phyloP scores from a whole-genome alignment of 2,113 vertebrate genomes.

The Serinus canaria region DNA sequence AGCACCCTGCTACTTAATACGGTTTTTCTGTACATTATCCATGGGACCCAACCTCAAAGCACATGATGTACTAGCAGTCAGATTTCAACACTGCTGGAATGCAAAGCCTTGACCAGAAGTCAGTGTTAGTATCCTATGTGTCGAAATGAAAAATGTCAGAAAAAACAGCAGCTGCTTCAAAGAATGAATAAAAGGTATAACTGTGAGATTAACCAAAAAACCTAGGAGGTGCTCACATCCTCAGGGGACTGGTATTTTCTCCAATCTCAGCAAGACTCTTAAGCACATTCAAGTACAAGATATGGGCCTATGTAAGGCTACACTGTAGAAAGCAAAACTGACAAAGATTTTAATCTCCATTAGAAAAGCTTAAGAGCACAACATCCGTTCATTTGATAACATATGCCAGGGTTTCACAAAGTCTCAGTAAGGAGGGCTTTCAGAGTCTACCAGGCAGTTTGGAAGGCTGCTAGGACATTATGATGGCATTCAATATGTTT shows the following conservation, averaged over 20 bases:
- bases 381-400: background rate
- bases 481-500: background rate
- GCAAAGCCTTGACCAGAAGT: background rate
- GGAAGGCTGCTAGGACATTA: background rate
- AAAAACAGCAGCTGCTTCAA: background rate
- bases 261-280: background rate
- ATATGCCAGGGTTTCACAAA: background rate
- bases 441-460: background rate
- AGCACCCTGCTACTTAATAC: background rate
- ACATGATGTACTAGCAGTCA: background rate
- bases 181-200: background rate
- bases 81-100: background rate
- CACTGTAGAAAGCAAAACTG: background rate
- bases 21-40: background rate
- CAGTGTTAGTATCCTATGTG: background rate
- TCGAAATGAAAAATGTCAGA: background rate
- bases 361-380: background rate
- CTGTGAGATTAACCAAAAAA: background rate
- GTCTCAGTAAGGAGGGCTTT: background rate
- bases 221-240: background rate
- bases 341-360: conserved; percentile 6
- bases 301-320: background rate
- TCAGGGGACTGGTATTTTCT: background rate
- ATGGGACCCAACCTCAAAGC: background rate
- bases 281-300: background rate